phyloP scores from a whole-genome alignment of 1,140 invertebrate species.

The Neodiprion pinetum region DNA sequence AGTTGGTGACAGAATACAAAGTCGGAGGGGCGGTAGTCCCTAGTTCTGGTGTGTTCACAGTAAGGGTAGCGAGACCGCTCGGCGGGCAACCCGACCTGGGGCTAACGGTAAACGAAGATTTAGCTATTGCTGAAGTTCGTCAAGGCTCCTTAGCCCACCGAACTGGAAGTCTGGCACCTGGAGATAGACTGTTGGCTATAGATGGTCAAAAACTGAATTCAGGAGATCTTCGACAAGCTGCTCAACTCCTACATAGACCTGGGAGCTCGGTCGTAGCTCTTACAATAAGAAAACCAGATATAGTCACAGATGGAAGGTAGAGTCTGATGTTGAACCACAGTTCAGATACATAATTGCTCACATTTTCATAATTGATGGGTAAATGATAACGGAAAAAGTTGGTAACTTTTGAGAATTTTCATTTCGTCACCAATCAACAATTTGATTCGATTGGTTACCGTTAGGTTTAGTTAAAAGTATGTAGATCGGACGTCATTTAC shows the following conservation, averaged over 20 bases:
- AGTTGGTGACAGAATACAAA: constrained; percentile 85
- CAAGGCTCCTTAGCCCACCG: constrained; percentile 90
- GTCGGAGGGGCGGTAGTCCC: constrained; percentile 92
- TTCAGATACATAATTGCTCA: too few species aligned
- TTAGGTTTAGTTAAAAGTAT: too few species aligned
- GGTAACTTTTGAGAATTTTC: background rate
- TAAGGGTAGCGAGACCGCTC: constrained; percentile 81
- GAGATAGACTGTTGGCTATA: constrained; percentile 88
- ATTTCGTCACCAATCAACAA: too few species aligned
- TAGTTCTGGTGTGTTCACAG: constrained; percentile 87
- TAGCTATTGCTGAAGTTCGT: constrained; percentile 85
- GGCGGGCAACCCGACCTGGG: constrained; percentile 77
- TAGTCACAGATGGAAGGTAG: constrained; percentile 55
- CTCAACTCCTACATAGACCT: constrained; percentile 76
- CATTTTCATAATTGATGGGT: too few species aligned
- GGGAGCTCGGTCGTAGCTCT: constrained; percentile 79
- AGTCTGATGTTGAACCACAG: too few species aligned
- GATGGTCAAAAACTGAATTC: constrained; percentile 83
- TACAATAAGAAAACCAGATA: constrained; percentile 70
- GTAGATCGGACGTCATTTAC: too few species aligned
- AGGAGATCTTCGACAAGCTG: constrained; percentile 73
- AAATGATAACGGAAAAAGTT: background rate
- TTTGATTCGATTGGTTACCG: too few species aligned
- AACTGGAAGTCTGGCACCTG: constrained; percentile 83
- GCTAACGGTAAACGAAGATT: constrained; percentile 81